Base-by-base conservation (phyloP, 2,797 vertebrate genomes). In the Dermochelys coriacea region DNA sequence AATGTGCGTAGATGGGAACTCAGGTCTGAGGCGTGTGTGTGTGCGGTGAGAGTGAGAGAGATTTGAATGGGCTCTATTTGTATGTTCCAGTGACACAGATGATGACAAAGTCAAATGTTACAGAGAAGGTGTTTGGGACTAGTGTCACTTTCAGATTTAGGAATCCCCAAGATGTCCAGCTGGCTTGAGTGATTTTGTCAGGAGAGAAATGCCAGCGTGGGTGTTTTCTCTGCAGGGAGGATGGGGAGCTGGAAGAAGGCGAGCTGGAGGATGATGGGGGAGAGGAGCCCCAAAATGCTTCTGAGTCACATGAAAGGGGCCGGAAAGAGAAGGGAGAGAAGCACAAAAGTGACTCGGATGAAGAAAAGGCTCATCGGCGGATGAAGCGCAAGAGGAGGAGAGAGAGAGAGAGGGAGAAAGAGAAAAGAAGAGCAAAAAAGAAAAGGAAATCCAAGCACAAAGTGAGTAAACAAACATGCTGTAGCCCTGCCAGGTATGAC, bases 381-480 rank as follows among this genome's bases (percentile, higher is more conserved):
- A 91, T 98, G 97, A 99, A 99, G 89, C 98, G 99, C 88, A 99
- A 99, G 85, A 98, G 99, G 41, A 99, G 99, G 98, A 99, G 99
- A 95, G 99, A 99, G 92, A 97, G 99, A 18, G 99, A 99, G 97
- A 99, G 99, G 19, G 99, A 99, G 97, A 99, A 99, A 52, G 99
- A 99, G 95, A 99, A 99, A 96, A 99, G 99, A 94, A 98, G 99
- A 64, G 95, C 99, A 1, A 99, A 99, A 98, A 99, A 99, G 94
- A 99, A 99, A 93, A 98, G 99, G 93, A 99, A 99, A 98, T 99
- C 99, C 49, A 99, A 99, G 94, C 99, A 99, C 97, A 99, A 99
- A 98, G 99, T 99, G 97, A 93, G 98, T 31, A 23, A 21, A 5
- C 10, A 50, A 3, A 14, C 61, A 29, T 27, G 6, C 7, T 27